phyloP scores from a whole-genome alignment of 2,888 invertebrate species.

The Gisinianus flammeolus region DNA sequence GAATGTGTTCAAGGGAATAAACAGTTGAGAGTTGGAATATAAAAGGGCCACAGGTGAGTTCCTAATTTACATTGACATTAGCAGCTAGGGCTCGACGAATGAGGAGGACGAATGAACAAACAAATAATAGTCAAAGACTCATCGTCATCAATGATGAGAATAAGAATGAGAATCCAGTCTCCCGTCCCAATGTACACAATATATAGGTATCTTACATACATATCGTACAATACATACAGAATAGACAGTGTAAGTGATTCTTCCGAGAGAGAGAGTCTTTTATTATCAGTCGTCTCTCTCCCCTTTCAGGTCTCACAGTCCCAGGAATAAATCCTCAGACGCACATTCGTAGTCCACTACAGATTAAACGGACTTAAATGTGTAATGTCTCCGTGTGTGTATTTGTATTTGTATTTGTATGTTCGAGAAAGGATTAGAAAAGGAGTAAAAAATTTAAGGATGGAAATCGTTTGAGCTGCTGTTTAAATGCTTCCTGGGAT shows the following conservation, averaged over 20 bases:
- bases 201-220: no score
- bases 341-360: not conserved
- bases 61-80: conserved; percentile 31
- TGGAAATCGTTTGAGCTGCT: conserved; percentile 1
- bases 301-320: not conserved
- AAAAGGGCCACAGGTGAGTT: conserved; percentile 30
- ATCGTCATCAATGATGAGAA: no score
- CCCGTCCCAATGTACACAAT: no score
- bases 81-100: conserved; percentile 12
- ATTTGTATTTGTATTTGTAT: not conserved
- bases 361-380: not conserved
- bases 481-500: conserved; percentile 21
- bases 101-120: no score
- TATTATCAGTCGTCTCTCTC: not conserved
- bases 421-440: not conserved
- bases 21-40: not conserved
- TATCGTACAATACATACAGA: no score
- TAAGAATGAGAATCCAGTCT: no score
- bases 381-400: not conserved
- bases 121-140: no score
- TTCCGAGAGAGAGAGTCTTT: no score
- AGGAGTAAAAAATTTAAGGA: conserved; percentile 3
- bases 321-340: not conserved
- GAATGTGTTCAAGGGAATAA: not conserved
- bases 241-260: no score